Evolutionary conservation across 2,113 vertebrate genomes (phyloP).

Genomic region (Hemichromis elongatus): DNA sequence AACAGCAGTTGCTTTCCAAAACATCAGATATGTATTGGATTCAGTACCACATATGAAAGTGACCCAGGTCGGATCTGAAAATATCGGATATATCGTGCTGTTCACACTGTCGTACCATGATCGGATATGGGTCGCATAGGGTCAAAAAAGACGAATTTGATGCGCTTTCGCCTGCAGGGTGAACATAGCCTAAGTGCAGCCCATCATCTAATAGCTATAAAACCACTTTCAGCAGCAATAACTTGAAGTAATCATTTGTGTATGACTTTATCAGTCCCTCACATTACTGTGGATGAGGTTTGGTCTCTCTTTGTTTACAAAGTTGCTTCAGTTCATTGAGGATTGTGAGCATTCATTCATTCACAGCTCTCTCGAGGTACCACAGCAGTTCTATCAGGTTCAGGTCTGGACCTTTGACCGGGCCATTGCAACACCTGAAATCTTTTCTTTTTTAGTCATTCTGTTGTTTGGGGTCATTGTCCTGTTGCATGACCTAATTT

Average conservation of each 20-base stretch:
- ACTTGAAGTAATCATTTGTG: background rate
- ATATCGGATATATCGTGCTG: too few relatives aligned
- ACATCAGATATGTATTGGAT: too few relatives aligned
- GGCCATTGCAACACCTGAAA: background rate
- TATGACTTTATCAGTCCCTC: background rate
- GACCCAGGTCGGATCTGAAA: too few relatives aligned
- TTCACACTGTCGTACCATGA: too few relatives aligned
- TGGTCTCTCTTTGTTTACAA: background rate
- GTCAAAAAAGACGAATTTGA: too few relatives aligned
- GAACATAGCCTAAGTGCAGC: too few relatives aligned
- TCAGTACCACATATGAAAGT: too few relatives aligned
- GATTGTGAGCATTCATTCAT: background rate
- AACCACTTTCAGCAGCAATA: background rate
- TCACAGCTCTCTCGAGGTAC: background rate
- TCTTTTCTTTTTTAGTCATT: background rate
- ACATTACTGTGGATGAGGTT: background rate
- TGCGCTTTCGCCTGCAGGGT: too few relatives aligned
- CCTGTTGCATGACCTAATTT: background rate
- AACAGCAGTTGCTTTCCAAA: too few relatives aligned
- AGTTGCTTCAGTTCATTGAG: background rate
- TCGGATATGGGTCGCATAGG: too few relatives aligned
- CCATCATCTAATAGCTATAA: background rate
- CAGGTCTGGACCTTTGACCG: background rate
- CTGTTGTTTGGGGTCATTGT: background rate
- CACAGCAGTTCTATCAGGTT: background rate